phyloP scores from a whole-genome alignment of 2,888 invertebrate species.

The Crioceris asparagi region DNA sequence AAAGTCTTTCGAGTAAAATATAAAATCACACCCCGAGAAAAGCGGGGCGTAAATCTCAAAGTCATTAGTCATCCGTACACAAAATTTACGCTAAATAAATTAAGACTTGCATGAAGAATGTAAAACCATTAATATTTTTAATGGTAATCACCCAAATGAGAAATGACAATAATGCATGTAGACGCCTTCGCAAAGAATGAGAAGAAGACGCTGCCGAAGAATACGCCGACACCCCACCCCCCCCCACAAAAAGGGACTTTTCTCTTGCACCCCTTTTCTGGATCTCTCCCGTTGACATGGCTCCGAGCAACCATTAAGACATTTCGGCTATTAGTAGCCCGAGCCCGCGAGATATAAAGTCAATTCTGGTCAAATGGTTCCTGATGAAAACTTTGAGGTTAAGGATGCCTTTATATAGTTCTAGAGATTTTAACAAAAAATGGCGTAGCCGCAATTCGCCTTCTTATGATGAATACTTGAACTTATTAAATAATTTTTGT shows the following conservation, averaged over 20 bases:
- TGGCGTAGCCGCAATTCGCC: too few species aligned
- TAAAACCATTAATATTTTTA: constrained; percentile 40
- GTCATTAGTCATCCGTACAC: constrained; percentile 30
- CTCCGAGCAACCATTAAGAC: too few species aligned
- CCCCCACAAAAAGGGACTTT: constrained; percentile 26
- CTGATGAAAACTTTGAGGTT: too few species aligned
- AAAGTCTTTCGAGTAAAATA: constrained; percentile 19
- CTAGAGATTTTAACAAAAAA: too few species aligned
- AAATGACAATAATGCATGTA: constrained; percentile 40
- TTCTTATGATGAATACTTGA: too few species aligned
- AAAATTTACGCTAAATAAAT: constrained; percentile 36
- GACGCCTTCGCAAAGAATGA: constrained; percentile 27
- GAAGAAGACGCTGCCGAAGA: constrained; percentile 23
- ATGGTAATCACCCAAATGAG: constrained; percentile 39
- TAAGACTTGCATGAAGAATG: constrained; percentile 38
- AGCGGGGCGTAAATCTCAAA: constrained; percentile 20
- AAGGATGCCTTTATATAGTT: too few species aligned
- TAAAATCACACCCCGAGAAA: constrained; percentile 27
- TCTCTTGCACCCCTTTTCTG: background rate
- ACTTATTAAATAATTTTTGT: too few species aligned
- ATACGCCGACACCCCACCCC: constrained; percentile 18
- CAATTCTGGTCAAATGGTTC: too few species aligned
- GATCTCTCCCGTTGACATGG: too few species aligned
- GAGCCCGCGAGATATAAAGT: too few species aligned
- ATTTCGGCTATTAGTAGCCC: too few species aligned